phyloP scores from a whole-genome alignment of 2,113 vertebrate species.

The Connochaetes taurinus region DNA sequence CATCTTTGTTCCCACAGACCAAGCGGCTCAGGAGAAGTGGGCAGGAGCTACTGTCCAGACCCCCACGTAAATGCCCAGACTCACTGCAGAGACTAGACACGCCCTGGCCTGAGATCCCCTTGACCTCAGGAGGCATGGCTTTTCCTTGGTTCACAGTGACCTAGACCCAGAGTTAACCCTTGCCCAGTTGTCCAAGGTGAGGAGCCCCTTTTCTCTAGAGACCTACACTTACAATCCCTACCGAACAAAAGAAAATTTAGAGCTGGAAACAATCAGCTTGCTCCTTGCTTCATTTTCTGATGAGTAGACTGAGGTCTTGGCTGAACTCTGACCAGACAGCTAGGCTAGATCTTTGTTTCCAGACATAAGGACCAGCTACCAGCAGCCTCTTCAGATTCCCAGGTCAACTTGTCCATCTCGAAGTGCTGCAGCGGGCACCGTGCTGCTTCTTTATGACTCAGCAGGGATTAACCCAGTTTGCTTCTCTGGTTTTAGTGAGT shows the following conservation, averaged over 20 bases:
- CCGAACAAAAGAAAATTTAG: background rate
- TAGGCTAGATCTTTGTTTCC: background rate
- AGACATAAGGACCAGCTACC: background rate
- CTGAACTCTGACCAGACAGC: background rate
- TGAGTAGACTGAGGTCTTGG: background rate
- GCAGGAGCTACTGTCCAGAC: background rate
- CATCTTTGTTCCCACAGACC: background rate
- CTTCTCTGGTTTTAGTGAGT: background rate
- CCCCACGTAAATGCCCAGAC: rapidly evolving
- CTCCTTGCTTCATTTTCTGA: background rate
- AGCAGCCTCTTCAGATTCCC: background rate
- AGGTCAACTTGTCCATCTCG: background rate
- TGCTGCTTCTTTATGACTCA: background rate
- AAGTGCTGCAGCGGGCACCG: rapidly evolving
- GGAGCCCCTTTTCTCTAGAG: background rate
- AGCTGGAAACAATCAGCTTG: background rate
- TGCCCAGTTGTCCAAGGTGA: background rate
- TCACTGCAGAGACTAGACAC: background rate
- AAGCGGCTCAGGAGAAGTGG: background rate
- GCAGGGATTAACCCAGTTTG: background rate
- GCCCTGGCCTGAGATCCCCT: background rate
- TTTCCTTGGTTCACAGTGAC: background rate
- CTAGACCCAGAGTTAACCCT: background rate
- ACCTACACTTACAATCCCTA: background rate
- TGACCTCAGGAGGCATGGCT: background rate